Conservation (phyloP, 1,140 invertebrate genomes). For the Vollenhovia emeryi region DNA sequence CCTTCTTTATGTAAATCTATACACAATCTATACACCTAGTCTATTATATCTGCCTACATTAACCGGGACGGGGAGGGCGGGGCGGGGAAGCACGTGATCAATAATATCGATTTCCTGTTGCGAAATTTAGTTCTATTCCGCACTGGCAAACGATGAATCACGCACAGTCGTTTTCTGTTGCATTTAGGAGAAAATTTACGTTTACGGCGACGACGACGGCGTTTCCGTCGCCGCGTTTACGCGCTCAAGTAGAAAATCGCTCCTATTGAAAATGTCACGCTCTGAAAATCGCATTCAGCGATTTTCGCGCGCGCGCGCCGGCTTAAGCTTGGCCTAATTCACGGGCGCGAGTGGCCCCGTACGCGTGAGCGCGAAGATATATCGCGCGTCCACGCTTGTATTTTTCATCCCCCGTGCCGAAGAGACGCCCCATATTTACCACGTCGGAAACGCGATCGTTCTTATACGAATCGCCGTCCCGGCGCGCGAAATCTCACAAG, state of each 20-base stretch:
- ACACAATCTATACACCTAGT: slow-evolving; percentile 32
- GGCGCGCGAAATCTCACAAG: background rate
- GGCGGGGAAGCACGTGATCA: background rate
- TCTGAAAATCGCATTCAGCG: slow-evolving; percentile 14
- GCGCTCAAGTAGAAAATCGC: slow-evolving; percentile 36
- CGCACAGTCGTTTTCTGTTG: background rate
- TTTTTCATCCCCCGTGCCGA: no score
- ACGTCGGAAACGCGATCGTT: background rate
- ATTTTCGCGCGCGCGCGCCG: no score
- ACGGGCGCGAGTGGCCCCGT: background rate
- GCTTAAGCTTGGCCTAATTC: slow-evolving; percentile 1
- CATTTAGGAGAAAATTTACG: slow-evolving; percentile 53
- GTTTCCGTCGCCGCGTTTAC: background rate
- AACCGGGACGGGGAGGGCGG: background rate
- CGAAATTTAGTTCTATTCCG: slow-evolving; percentile 27
- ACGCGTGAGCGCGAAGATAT: background rate
- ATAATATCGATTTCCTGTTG: slow-evolving; percentile 44
- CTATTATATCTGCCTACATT: slow-evolving; percentile 22
- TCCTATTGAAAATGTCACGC: slow-evolving; percentile 46
- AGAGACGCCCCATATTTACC: background rate
- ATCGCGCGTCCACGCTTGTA: background rate
- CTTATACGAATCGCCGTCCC: background rate
- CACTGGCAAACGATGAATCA: background rate
- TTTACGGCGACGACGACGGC: background rate
- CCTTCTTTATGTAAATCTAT: slow-evolving; percentile 20